phyloP scores from a whole-genome alignment of 2,113 vertebrate genomes.

The Hydropotes inermis region DNA sequence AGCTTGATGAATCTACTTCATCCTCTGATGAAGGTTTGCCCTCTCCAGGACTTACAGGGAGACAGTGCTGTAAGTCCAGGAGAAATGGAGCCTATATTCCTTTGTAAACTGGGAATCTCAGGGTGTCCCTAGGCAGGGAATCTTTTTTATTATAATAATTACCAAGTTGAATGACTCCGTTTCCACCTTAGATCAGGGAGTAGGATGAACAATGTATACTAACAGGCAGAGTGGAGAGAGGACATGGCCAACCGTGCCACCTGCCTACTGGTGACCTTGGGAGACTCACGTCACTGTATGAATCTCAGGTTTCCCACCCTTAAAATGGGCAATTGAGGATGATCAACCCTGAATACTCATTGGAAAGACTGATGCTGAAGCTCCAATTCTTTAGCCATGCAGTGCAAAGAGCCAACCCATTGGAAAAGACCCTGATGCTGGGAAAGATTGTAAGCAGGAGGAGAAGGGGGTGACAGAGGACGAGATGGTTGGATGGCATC shows the following conservation, averaged over 20 bases:
- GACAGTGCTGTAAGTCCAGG: neutral
- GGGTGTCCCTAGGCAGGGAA: neutral
- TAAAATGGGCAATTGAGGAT: neutral
- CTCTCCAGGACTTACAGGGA: neutral
- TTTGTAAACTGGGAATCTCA: neutral
- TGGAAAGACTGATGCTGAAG: neutral
- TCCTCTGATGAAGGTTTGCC: neutral
- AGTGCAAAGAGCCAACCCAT: neutral
- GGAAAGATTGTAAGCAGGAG: neutral
- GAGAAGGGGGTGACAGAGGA: neutral
- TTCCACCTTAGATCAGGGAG: neutral
- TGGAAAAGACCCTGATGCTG: neutral
- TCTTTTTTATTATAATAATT: neutral
- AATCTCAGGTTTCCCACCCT: neutral
- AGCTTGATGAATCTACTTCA: rapidly evolving
- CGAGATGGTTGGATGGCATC: neutral
- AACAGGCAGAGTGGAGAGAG: neutral
- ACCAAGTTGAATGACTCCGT: neutral
- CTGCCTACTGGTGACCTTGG: neutral
- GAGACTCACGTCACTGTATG: neutral
- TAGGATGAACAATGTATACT: neutral
- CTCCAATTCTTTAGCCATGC: neutral
- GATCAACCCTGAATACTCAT: neutral
- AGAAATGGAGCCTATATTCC: neutral
- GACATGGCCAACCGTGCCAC: neutral